Evolutionary conservation across 2,888 invertebrate species (phyloP), one percentile per base, ranked within the genome.

Genomic region (Agrotis clavis): DNA sequence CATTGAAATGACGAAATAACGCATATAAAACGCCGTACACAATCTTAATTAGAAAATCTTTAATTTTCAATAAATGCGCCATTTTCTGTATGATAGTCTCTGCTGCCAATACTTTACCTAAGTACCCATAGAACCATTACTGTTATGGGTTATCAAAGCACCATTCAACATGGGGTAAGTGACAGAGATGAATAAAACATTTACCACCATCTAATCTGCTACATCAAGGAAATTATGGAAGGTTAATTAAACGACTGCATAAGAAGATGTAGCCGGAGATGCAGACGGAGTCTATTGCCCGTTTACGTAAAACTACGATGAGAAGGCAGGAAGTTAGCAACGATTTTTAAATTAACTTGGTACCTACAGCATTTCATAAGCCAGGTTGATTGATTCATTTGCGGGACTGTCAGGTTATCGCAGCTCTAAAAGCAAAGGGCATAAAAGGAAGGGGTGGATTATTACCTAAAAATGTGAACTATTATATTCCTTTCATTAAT

Each of bases 251-350:
- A 74, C 19, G 53, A 19, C 21, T 74, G n/a, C 7, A 16, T 53
- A 35, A 60, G 67, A 67, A 74, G 45, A 72, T 57, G 45, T 71
- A 72, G 73, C 53, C 60, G 35, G n/a, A n/a, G n/a, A 67, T 74
- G 67, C 53, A 74, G 74, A 74, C 53, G 41, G 5, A 74, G 41
- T 67, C 74, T 54, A 61, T 67, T 41, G 74, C 35, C 53, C 41
- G 25, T 60, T 74, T 56, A 60, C 53, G 48, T 54, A 9, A 74
- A 74, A 74, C 67, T 74, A 67, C 67, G 11, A 60, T 67, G 25
- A 21, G 9, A 41, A 25, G 19, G 21, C 9, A 50, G 35, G 21
- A 51, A 59, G 35, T 47, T 74, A 61, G 59, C 25, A 59, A 47
- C 41, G 59, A 74, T 74, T 74, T 60, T 60, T 67, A 48, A 41